Evolutionary conservation across 2,113 vertebrate species (phyloP).

Genomic region (Carlito syrichta): DNA sequence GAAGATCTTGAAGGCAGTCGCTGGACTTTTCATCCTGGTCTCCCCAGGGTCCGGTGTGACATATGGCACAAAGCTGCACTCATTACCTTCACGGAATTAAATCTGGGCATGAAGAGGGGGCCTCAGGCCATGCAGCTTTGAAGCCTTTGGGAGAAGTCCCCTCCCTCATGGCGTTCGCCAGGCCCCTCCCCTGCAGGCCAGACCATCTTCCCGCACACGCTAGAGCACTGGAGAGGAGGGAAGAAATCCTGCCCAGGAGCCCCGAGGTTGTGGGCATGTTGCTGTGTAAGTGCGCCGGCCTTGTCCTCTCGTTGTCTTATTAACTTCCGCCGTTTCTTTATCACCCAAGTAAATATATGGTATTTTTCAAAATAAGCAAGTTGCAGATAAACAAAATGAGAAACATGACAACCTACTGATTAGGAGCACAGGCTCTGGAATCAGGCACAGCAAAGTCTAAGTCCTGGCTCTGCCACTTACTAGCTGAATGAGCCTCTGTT

Average conservation of each 20-base stretch:
- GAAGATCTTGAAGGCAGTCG: background rate
- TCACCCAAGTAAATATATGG: background rate
- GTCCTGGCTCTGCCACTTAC: background rate
- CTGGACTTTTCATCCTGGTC: background rate
- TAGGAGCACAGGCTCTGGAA: background rate
- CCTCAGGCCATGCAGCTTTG: background rate
- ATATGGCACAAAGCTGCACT: background rate
- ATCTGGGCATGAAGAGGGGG: background rate
- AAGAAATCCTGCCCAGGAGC: background rate
- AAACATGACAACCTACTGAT: background rate
- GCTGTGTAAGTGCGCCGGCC: background rate
- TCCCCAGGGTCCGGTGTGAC: background rate
- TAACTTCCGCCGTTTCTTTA: background rate
- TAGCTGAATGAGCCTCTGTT: background rate
- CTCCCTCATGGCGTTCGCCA: background rate
- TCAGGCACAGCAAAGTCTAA: background rate
- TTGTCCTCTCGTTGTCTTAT: background rate
- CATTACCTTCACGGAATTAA: background rate
- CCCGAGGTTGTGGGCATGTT: background rate
- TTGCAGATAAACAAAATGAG: background rate
- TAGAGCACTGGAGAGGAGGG: background rate
- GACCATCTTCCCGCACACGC: rapidly evolving
- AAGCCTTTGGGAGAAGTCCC: background rate
- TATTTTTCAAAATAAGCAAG: background rate
- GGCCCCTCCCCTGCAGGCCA: background rate